phyloP scores from a whole-genome alignment of 1,140 invertebrate species.

The Oryzaephilus surinamensis region DNA sequence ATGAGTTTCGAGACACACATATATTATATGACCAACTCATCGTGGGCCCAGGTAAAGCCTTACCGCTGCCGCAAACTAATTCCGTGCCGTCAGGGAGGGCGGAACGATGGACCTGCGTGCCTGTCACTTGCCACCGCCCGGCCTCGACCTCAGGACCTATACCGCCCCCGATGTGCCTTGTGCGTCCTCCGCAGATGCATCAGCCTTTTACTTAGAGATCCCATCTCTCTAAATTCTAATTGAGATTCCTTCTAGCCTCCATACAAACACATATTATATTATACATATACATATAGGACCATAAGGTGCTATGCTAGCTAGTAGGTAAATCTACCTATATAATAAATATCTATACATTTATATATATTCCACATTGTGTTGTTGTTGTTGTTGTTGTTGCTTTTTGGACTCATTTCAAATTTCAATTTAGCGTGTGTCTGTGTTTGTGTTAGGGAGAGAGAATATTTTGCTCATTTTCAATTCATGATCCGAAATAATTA shows the following conservation, averaged over 20 bases:
- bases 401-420: no score
- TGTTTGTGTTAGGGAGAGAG: no score
- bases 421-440: no score
- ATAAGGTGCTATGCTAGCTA: no score
- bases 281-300: no score
- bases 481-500: no score
- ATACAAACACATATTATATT: no score
- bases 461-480: no score
- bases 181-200: slow-evolving; percentile 21
- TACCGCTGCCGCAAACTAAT: slow-evolving; percentile 29
- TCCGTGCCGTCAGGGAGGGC: slow-evolving; percentile 27
- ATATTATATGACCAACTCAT: slow-evolving; percentile 21
- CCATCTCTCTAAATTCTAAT: slow-evolving; percentile 29
- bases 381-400: no score
- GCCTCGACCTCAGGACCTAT: slow-evolving; percentile 27
- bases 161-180: slow-evolving; percentile 24
- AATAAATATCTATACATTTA: no score
- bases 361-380: no score
- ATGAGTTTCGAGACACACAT: slow-evolving; percentile 16
- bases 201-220: slow-evolving; percentile 29
- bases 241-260: slow-evolving; percentile 32
- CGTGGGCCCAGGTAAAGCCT: slow-evolving; percentile 23
- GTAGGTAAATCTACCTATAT: no score
- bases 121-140: slow-evolving; percentile 32
- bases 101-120: slow-evolving; percentile 29